Base-by-base conservation (phyloP, 2,888 invertebrate genomes). In the Acleris sparsana region DNA sequence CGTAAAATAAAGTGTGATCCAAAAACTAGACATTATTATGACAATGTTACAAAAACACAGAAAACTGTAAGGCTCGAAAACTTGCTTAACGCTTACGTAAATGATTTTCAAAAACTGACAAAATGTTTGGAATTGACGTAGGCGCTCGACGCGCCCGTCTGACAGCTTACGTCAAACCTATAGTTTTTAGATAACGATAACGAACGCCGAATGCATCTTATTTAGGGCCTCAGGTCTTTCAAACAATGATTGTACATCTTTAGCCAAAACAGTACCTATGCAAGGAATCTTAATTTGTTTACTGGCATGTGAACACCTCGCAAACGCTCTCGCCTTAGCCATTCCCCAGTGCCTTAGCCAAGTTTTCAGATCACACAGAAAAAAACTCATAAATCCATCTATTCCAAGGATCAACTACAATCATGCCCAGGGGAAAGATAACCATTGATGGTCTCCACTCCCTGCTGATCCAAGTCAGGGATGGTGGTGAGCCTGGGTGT, bases 381-480 rank as follows among this genome's bases (percentile, higher is more conserved):
- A n/a, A 44, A 44, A 44, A 44, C 44, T n/a, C 44, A 44, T 6
- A 44, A n/a, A n/a, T n/a, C n/a, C n/a, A 5, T 5, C 16, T 4
- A 46, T 5, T 46, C 17, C 46, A 46, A 46, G n/a, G 46, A 17
- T 16, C 2, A n/a, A n/a, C 46, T 1, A 33, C 33, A 33, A 16
- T 46, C 46, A 59, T 67, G 53, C 62, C 49, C 49, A 57, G 53
- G 71, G 69, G 59, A 60, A 67, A 51, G 66, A 53, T 65, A 78
- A 80, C 79, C 80, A 65, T 78, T 78, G 25, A 65, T 72, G 44
- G 72, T 71, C 25, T 70, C 69, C 51, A 71, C 73, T 52, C 69
- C 70, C 17, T 71, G 75, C 18, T 71, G 75, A 61, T 75, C 75
- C 22, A 70, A 44, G 25, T 61, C 20, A 16, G 69, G 69, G 13